These are phyloP conservation scores for Cottoperca gobio DNA, from an alignment of 2,797 vertebrate species.

Conservation along the genomic window DNA sequence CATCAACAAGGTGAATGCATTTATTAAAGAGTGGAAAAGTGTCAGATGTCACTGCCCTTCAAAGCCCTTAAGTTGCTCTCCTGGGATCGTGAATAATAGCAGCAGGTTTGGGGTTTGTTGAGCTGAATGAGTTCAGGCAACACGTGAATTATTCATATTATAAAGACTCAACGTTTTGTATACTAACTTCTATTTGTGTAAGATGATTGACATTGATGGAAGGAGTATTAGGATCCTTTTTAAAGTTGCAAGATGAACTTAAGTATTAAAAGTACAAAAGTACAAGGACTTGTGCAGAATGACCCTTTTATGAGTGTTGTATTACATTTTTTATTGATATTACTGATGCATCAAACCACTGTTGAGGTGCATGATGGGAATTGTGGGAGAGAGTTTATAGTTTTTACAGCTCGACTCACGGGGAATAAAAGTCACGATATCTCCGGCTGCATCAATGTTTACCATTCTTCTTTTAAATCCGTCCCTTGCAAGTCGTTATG, in stretches of 20 bases:
- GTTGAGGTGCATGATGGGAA: slow-evolving; percentile 9
- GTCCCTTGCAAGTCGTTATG: not conserved
- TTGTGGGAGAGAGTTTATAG: too few relatives aligned
- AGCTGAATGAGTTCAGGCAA: not conserved
- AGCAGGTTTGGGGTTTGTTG: not conserved
- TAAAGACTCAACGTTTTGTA: not conserved
- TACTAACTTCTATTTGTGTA: not conserved
- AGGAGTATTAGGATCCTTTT: not conserved
- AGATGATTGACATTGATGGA: not conserved
- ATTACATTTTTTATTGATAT: not conserved
- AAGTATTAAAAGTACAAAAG: not conserved
- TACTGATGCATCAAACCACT: not conserved
- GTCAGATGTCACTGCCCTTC: slow-evolving; percentile 9
- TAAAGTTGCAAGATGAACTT: not conserved
- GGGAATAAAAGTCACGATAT: accelerated
- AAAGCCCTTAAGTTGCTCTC: slow-evolving; percentile 5
- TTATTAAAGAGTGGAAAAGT: slow-evolving; percentile 39
- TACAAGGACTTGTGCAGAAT: accelerated
- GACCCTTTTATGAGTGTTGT: not conserved
- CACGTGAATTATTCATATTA: not conserved
- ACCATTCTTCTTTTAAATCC: not conserved
- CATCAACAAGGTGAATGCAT: slow-evolving; percentile 50
- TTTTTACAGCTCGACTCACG: too few relatives aligned
- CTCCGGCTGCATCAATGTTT: not conserved
- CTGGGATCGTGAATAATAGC: slow-evolving; percentile 17